Conservation (phyloP, 2,113 vertebrate species). For the Alectura lathami region DNA sequence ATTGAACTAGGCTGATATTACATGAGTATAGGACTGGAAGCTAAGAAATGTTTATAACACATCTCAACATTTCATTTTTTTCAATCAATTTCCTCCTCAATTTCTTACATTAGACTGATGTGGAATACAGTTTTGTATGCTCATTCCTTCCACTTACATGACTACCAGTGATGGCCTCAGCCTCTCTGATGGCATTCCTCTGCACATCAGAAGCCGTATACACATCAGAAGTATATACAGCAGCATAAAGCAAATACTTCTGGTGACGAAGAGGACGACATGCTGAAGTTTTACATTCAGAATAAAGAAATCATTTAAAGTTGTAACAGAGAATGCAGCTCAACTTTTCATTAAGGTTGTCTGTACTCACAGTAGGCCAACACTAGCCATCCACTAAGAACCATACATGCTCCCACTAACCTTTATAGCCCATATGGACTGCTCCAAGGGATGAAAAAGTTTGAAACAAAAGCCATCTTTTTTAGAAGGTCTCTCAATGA, state of each 20-base stretch:
- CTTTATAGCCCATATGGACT: constrained; percentile 99
- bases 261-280: neutral
- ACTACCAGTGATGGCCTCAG: neutral
- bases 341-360: neutral
- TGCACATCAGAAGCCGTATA: neutral
- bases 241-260: neutral
- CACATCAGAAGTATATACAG: neutral
- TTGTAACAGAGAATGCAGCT: neutral
- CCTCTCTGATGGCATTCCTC: neutral
- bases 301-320: neutral
- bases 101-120: neutral
- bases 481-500: constrained; percentile 98
- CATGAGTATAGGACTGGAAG: neutral
- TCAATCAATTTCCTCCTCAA: neutral
- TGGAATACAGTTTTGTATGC: neutral
- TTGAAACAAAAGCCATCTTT: constrained; percentile 99
- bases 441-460: constrained; percentile 97
- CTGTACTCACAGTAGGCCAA: neutral
- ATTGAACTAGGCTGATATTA: neutral
- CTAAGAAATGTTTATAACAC: neutral
- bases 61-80: neutral
- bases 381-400: neutral
- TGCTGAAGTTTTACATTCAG: neutral
- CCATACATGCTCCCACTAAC: constrained; percentile 72
- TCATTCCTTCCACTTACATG: neutral